Evolutionary conservation across 2,888 invertebrate species (phyloP), one percentile per base, ranked within the genome.

Genomic region (Tortrix viridana): DNA sequence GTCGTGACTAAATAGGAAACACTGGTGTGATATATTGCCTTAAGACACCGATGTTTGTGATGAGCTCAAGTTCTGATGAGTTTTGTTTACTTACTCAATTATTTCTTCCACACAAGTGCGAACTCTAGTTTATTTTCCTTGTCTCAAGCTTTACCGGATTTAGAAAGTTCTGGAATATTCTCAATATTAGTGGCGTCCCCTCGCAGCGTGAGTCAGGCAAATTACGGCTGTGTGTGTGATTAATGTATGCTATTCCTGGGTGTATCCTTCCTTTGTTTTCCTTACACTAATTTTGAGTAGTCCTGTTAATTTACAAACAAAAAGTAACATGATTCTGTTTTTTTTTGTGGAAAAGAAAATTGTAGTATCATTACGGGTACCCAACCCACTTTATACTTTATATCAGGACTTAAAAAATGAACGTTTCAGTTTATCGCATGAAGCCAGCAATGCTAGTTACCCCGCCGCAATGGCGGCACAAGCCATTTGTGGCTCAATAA

Each of bases 121-220:
- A 71, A 71, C 71, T 73, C 70, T 74, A 71, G 75, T 76, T 84
- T 84, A 83, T 84, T 85, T 84, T 80, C 79, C 80, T 73, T 77
- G 68, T 72, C 66, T 75, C 74, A 80, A 84, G 83, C 83, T 86
- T 80, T 77, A 71, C 87, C 83, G 74, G 84, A 88, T 86, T 81
- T 89, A 90, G 89, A 89, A 87, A 82, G 77, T 83, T 62, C 62
- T 57, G 62, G 56, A 50, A 62, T 57, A 62, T 52, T 80, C 81
- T 76, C 82, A 79, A 85, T 85, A 84, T 77, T 80, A 73, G 75
- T 75, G 72, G 80, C 85, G 88, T 84, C 87, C 88, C 88, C 84
- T 84, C 82, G 71, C 83, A 83, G 82, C 86, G 85, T 90, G 90
- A 90, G 83, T 90, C 89, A 91, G 85, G 85, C 88, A 86, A 88